Base-by-base conservation (phyloP, 1,140 invertebrate species). In the Drosophila lowei region DNA sequence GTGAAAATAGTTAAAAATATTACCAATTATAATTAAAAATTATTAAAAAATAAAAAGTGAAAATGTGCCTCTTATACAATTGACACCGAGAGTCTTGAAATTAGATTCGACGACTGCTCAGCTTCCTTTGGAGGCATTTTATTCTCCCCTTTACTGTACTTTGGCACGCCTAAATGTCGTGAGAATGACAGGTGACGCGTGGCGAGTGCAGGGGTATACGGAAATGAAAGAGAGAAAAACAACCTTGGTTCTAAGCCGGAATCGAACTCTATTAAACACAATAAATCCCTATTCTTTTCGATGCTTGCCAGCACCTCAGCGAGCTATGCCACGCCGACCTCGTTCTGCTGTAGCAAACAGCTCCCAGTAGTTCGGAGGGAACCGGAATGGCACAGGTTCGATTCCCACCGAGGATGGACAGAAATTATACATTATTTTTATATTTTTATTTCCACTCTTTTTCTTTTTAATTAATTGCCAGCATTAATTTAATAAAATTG, bases 41-140 rank as follows among this genome's bases (percentile, higher is more conserved):
- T n/a, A 15, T 6, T 21, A 41, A 16, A 15, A 21, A 21, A 21
- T 2, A 34, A 56, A 18, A 15, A 30, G n/a, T 41, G 6, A 7
- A 30, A 61, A 61, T 28, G 41, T 63, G 54, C 58, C 9, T 63
- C 60, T 63, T 30, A 59, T 38, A 55, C 18, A 60, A 59, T 65
- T 66, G 63, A 61, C 63, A 66, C 63, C 52, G 63, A 66, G 64
- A 47, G 44, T 64, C 60, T 64, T 50, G 58, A 63, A 63, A 66
- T 66, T 8, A 64, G 2, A 64, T 63, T 63, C 59, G 30, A 62
- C 59, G 59, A 62, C 49, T 55, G 30, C 57, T 62, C 59, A 62
- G 59, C 59, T 62, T 62, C 59, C 59, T 62, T 62, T 55, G 43
- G 59, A 62, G 59, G 58, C 2, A 41, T 41, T 25, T 61, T 58